Evolutionary conservation across 2,797 vertebrate species (phyloP).

Genomic region (Acrossocheilus wenchowensis): DNA sequence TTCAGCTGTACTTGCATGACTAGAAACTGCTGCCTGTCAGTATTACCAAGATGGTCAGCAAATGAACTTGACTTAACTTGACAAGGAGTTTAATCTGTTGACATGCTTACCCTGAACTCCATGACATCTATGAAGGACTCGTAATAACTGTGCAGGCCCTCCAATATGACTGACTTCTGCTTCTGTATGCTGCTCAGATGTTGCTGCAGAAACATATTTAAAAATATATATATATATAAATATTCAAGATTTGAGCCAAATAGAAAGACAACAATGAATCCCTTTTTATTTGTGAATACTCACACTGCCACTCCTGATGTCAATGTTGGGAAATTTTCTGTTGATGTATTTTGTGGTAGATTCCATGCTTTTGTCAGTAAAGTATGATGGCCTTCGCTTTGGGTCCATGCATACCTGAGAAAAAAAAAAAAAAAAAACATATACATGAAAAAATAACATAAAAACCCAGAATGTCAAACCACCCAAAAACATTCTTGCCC

Average conservation of each 20-base stretch:
- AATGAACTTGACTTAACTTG: neutral
- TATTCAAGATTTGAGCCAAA: neutral
- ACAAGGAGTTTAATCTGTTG: neutral
- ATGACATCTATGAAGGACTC: constrained; percentile 92
- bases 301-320: constrained; percentile 82
- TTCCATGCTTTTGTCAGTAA: constrained; percentile 88
- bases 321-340: constrained; percentile 92
- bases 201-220: constrained; percentile 76
- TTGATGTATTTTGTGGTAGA: constrained; percentile 89
- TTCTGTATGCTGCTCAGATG: constrained; percentile 86
- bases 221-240: too few relatives aligned
- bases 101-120: constrained; percentile 90
- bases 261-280: neutral
- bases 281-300: constrained; percentile 48
- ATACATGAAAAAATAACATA: too few relatives aligned
- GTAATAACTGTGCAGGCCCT: constrained; percentile 80
- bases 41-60: neutral
- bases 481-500: neutral
- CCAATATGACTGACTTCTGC: constrained; percentile 84
- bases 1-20: neutral
- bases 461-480: too few relatives aligned
- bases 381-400: constrained; percentile 79
- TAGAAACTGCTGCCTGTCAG: neutral
- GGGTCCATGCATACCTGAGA: constrained; percentile 79
- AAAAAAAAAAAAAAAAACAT: neutral